Percentiles rank a stretch among this genome's conserved stretches.
These are phyloP conservation scores for Anguilla rostrata DNA, from an alignment of 2,113 vertebrate species.

Conservation along the genomic window DNA sequence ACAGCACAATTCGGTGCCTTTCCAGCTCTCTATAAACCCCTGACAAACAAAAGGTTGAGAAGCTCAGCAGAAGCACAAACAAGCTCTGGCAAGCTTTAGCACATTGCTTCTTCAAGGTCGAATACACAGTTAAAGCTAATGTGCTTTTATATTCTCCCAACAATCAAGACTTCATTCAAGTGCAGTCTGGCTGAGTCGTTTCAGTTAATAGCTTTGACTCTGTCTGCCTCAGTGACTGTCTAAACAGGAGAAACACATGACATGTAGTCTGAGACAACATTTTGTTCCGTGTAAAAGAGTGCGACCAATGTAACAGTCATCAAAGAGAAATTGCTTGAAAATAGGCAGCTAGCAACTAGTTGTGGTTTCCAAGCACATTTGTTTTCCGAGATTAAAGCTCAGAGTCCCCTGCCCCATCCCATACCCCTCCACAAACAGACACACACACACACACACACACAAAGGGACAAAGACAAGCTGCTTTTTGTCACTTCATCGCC, in stretches of 20 bases:
- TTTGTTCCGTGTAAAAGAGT: background rate
- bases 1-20: background rate
- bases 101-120: background rate
- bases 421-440: background rate
- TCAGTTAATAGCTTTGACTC: background rate
- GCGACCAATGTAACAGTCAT: background rate
- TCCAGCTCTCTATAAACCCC: background rate
- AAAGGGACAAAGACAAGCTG: background rate
- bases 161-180: conserved; percentile 8
- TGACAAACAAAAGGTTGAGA: background rate
- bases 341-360: background rate
- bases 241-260: background rate
- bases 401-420: background rate
- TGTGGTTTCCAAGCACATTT: background rate
- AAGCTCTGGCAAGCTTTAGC: background rate
- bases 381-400: background rate
- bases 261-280: background rate
- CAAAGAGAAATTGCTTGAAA: background rate
- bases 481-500: background rate
- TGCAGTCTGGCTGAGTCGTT: conserved; percentile 2
- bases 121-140: conserved; percentile 7
- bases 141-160: background rate
- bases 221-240: background rate
- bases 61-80: background rate
- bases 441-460: background rate